Evolutionary conservation across 1,140 invertebrate species (phyloP).

Genomic region (Scaptomyza hsui): DNA sequence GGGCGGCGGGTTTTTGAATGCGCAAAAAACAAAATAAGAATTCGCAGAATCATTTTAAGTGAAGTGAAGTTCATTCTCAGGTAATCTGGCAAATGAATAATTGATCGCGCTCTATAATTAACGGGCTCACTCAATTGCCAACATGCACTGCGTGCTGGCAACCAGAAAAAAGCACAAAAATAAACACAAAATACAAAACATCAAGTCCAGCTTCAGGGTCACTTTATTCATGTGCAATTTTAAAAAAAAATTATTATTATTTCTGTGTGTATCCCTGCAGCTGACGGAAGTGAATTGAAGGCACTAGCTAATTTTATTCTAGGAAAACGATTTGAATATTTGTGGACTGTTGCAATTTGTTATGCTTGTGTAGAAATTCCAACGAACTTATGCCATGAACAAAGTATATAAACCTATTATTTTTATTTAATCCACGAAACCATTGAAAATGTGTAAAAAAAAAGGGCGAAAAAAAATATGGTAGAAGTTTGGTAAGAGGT

Average conservation of each 20-base stretch:
- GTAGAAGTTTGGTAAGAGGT: background rate
- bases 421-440: background rate
- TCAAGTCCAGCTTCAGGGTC: conserved; percentile 45
- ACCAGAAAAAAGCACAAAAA: conserved; percentile 15
- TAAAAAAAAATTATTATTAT: conserved; percentile 31
- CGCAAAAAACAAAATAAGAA: conserved; percentile 51
- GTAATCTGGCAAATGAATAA: conserved; percentile 80
- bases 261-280: conserved; percentile 12
- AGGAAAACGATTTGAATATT: conserved; percentile 51
- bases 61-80: conserved; percentile 75
- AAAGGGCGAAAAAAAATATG: background rate
- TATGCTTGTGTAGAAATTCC: conserved; percentile 32
- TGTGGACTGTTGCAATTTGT: conserved; percentile 30
- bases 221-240: conserved; percentile 64
- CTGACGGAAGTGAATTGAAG: conserved; percentile 56
- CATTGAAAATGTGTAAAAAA: background rate
- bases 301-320: conserved; percentile 33
- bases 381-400: conserved; percentile 4
- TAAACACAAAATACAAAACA: conserved; percentile 7
- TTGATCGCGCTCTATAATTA: conserved; percentile 78
- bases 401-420: conserved; percentile 7
- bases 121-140: conserved; percentile 79
- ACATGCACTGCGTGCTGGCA: conserved; percentile 17
- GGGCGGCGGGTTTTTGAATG: conserved; percentile 44
- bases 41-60: conserved; percentile 80